A percentile compares a stretch with the other conserved stretches of the same genome.
phyloP scores from a whole-genome alignment of 1,140 invertebrate species.

The Drosophila willistoni region DNA sequence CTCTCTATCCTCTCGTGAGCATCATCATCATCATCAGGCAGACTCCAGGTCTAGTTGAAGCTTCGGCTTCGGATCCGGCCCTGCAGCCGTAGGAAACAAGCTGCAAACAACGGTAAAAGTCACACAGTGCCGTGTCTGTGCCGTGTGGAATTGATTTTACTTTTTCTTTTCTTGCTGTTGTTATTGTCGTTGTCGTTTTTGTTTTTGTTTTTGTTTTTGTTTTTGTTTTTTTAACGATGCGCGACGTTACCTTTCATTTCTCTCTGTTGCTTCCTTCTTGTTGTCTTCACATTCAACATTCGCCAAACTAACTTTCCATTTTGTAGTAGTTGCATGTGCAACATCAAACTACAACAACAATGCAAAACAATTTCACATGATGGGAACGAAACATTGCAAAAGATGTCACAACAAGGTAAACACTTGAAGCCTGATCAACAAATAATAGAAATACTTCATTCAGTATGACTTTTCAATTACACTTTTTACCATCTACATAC shows the following conservation, averaged over 20 bases:
- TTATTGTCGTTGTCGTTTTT: neutral
- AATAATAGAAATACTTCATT: constrained; percentile 7
- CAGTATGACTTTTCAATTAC: constrained; percentile 10
- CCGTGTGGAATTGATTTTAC: constrained; percentile 54
- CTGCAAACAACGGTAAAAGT: constrained; percentile 35
- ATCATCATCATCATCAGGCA: constrained; percentile 32
- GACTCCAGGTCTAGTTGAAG: constrained; percentile 30
- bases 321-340: constrained; percentile 49
- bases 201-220: constrained; percentile 32
- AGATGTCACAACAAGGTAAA: constrained; percentile 15
- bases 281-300: constrained; percentile 9
- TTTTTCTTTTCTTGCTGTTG: constrained; percentile 24
- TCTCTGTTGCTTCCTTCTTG: neutral
- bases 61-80: constrained; percentile 2
- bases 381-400: constrained; percentile 40
- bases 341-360: constrained; percentile 47
- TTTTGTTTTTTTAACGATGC: constrained; percentile 47
- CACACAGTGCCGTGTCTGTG: constrained; percentile 16
- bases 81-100: constrained; percentile 23
- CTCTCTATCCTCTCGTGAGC: constrained; percentile 16
- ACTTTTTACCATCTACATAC: neutral
- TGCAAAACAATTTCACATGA: constrained; percentile 42
- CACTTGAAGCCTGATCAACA: constrained; percentile 8
- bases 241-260: constrained; percentile 8
- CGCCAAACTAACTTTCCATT: constrained; percentile 44